Base-by-base conservation (phyloP, 2,113 vertebrate species). In the Callospermophilus lateralis region DNA sequence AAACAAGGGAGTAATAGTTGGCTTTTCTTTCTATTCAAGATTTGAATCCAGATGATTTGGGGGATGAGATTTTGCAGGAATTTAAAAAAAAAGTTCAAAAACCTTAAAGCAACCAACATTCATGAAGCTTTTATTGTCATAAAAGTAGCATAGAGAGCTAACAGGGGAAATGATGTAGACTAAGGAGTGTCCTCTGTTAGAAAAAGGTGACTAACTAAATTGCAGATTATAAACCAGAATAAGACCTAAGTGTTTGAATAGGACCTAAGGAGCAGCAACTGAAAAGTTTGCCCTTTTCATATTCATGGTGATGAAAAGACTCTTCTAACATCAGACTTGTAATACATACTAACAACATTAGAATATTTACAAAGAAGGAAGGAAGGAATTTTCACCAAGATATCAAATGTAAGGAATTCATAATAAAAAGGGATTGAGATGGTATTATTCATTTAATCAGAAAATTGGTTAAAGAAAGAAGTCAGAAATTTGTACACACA, bases 21-120 rank as follows among this genome's bases (percentile, higher is more conserved):
- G 53, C n/a, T 89, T 95, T 89, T 76, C 17, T 72, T 94, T 96
- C 80, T 8, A 77, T 13, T 87, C 55, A 58, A 15, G 7, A 79
- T 80, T 45, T 86, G 6, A 86, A 84, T 81, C 8, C 8, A 84
- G 45, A 93, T 84, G 67, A 93, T 94, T 86, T 28, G 78, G 16
- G 16, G 16, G 11, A 16, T 83, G 5, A 87, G 37, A 89, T 94
- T 89, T 92, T 3, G 0, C 70, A 20, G 24, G 15, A 89, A 81
- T 22, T 22, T 20, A 83, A 42, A 42, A 53, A 53, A 58, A 58
- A 58, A 20, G 3, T 45, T 70, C 20, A 58, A 85, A 90, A 65
- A 92, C 67, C 6, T 16, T 78, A 34, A 86, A 84, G 37, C 0
- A 79, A 10, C 22, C 30, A 63, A 37, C 20, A 84, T 89, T 92